phyloP scores from a whole-genome alignment of 2,888 invertebrate genomes.

The Thymelicus lineola region DNA sequence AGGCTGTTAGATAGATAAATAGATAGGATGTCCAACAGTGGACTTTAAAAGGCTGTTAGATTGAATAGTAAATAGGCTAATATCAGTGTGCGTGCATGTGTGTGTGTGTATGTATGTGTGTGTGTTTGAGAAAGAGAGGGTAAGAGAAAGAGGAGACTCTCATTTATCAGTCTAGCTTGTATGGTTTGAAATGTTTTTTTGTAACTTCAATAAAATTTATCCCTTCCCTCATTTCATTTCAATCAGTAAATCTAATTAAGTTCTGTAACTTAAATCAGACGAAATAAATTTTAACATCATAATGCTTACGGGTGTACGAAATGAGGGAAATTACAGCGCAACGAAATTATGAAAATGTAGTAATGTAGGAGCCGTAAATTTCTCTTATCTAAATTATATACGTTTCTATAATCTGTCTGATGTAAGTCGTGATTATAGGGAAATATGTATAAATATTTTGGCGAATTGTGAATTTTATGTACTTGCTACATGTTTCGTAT shows the following conservation, averaged over 20 bases:
- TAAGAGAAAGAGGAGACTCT: no score
- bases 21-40: no score
- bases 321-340: slow-evolving; percentile 11
- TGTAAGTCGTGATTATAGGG: slow-evolving; percentile 5
- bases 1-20: no score
- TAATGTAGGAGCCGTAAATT: slow-evolving; percentile 14
- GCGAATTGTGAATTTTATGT: background rate
- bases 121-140: no score
- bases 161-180: no score
- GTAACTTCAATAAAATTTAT: no score
- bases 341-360: slow-evolving; percentile 28
- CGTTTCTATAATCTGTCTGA: slow-evolving; percentile 11
- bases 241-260: slow-evolving; percentile 2
- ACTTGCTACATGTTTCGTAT: no score
- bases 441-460: slow-evolving; percentile 12
- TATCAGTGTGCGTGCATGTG: no score
- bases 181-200: no score
- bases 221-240: background rate
- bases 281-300: slow-evolving; percentile 3
- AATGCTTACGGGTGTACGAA: background rate
- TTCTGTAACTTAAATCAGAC: background rate
- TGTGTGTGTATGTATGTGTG: no score
- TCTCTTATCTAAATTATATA: slow-evolving; percentile 28
- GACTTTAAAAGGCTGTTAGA: no score
- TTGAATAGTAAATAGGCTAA: no score